Conservation (phyloP, 2,888 invertebrate species). For the Parnassius orleans region DNA sequence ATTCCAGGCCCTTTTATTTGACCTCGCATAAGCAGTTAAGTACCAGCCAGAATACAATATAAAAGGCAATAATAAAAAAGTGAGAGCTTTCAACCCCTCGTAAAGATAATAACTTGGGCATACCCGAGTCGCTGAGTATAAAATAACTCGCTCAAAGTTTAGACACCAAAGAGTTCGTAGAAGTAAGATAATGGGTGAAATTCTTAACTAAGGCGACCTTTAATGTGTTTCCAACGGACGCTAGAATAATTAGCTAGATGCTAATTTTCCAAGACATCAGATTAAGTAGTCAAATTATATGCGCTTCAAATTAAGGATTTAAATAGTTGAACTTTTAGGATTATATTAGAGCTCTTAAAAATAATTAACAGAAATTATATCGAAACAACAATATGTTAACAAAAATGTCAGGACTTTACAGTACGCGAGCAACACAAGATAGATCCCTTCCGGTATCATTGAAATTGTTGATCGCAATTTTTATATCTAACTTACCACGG, state of each 20-base stretch:
- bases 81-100: constrained; percentile 72
- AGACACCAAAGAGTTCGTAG: constrained; percentile 40
- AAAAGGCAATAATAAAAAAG: constrained; percentile 69
- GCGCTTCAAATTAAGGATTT: background rate
- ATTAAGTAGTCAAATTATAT: constrained; percentile 10
- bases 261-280: constrained; percentile 4
- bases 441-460: no score
- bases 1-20: constrained; percentile 43
- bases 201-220: constrained; percentile 13
- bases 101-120: constrained; percentile 70
- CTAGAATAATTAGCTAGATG: constrained; percentile 10
- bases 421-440: no score
- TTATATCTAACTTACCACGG: no score
- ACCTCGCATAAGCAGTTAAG: constrained; percentile 57
- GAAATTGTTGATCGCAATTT: no score
- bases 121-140: constrained; percentile 50
- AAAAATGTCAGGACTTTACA: no score
- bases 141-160: constrained; percentile 43
- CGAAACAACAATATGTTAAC: no score
- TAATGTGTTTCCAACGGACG: constrained; percentile 13
- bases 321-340: background rate
- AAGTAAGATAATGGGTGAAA: constrained; percentile 32
- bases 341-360: background rate
- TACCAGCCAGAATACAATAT: constrained; percentile 53
- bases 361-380: no score